Percentiles rank a stretch among this genome's conserved stretches.
phyloP scores from a whole-genome alignment of 2,888 invertebrate species.

The Cryptus armator region DNA sequence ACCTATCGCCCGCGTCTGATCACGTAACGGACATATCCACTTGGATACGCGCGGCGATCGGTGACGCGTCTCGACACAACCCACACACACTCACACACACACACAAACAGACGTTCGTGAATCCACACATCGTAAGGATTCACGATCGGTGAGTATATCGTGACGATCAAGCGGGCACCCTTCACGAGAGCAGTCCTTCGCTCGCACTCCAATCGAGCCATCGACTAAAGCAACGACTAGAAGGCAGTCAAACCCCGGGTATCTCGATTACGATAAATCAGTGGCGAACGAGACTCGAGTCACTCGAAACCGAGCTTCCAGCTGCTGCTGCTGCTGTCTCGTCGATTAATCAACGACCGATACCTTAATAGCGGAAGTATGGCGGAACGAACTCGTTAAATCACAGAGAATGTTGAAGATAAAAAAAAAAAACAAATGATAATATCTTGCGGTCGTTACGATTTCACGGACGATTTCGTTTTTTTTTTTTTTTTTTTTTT shows the following conservation, averaged over 20 bases:
- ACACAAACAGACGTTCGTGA: neutral
- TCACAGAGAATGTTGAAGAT: constrained; percentile 20
- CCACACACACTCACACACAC: neutral
- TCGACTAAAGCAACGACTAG: constrained; percentile 37
- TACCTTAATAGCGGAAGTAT: neutral
- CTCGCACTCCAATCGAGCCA: constrained; percentile 5
- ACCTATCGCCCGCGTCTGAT: constrained; percentile 45
- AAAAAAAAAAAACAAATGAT: neutral
- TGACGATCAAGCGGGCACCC: neutral
- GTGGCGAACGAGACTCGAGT: constrained; percentile 46
- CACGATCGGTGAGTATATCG: constrained; percentile 11
- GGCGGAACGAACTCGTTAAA: constrained; percentile 3
- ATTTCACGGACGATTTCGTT: too few relatives aligned
- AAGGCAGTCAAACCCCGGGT: constrained; percentile 33
- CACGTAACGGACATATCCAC: constrained; percentile 47
- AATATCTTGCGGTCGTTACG: too few relatives aligned
- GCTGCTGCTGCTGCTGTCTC: constrained; percentile 16
- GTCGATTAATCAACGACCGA: constrained; percentile 43
- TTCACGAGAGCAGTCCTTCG: neutral
- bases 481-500: too few relatives aligned
- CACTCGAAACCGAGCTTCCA: constrained; percentile 35
- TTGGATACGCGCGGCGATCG: constrained; percentile 4
- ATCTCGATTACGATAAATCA: constrained; percentile 63
- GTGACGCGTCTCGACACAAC: neutral
- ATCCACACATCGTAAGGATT: constrained; percentile 5